phyloP scores from a whole-genome alignment of 2,888 invertebrate species.

The Acleris laterana region DNA sequence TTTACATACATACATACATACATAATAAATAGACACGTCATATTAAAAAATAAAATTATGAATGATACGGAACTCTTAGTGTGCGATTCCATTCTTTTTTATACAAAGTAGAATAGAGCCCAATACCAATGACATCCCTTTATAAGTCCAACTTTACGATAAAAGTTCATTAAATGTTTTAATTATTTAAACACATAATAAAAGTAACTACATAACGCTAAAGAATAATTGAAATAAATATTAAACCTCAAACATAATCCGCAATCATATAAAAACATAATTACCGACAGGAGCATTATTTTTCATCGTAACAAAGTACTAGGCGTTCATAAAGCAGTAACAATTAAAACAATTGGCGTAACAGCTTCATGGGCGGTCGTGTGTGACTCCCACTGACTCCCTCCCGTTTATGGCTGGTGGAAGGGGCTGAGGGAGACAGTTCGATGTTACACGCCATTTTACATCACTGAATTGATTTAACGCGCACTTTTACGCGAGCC shows the following conservation, averaged over 20 bases:
- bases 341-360: slow-evolving; percentile 47
- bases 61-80: no score
- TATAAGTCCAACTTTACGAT: no score
- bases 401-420: slow-evolving; percentile 7
- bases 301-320: slow-evolving; percentile 22
- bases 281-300: slow-evolving; percentile 5
- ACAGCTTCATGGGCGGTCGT: slow-evolving; percentile 42
- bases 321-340: slow-evolving; percentile 44
- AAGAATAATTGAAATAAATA: neutral
- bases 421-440: slow-evolving; percentile 24
- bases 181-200: neutral
- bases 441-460: slow-evolving; percentile 43
- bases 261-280: slow-evolving; percentile 5
- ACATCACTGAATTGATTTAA: slow-evolving; percentile 45
- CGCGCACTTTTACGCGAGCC: slow-evolving; percentile 42
- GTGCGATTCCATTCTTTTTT: no score
- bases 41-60: no score
- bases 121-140: no score
- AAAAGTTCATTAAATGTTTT: neutral
- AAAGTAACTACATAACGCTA: neutral
- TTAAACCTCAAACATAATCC: neutral
- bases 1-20: no score
- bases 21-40: no score
- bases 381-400: slow-evolving; percentile 23
- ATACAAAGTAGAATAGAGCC: no score